Conservation (phyloP, 2,113 vertebrate species). For the Spilogale gracilis region DNA sequence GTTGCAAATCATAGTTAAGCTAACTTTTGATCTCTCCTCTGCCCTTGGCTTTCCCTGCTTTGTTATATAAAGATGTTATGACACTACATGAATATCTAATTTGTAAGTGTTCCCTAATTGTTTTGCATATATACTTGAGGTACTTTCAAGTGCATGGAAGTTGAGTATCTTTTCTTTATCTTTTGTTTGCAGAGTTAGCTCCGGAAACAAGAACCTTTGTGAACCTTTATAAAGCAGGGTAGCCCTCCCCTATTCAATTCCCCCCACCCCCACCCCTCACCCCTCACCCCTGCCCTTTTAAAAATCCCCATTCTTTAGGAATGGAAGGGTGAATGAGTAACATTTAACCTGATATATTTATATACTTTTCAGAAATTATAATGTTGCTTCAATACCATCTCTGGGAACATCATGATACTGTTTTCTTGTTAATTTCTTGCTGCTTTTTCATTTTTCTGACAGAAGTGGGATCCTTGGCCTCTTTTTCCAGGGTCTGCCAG, state of each 20-base stretch:
- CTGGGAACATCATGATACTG: neutral
- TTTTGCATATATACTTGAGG: neutral
- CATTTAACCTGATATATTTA: neutral
- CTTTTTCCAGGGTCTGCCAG: neutral
- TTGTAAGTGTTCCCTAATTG: neutral
- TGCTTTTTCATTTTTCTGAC: neutral
- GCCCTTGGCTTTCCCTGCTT: neutral
- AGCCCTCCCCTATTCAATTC: neutral
- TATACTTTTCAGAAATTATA: neutral
- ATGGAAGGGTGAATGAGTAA: neutral
- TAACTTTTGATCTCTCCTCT: neutral
- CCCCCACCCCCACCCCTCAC: fast-evolving
- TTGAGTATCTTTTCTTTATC: neutral
- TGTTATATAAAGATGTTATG: neutral
- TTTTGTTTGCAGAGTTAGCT: neutral
- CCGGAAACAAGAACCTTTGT: neutral
- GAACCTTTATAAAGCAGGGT: neutral
- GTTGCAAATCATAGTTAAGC: neutral
- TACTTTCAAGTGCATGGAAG: neutral
- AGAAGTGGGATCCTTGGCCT: neutral
- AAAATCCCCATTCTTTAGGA: neutral
- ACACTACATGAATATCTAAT: neutral
- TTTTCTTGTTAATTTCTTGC: neutral
- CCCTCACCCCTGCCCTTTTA: neutral
- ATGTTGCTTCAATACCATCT: neutral